Conservation (phyloP, 2,113 vertebrate genomes). For the Meleagris gallopavo region DNA sequence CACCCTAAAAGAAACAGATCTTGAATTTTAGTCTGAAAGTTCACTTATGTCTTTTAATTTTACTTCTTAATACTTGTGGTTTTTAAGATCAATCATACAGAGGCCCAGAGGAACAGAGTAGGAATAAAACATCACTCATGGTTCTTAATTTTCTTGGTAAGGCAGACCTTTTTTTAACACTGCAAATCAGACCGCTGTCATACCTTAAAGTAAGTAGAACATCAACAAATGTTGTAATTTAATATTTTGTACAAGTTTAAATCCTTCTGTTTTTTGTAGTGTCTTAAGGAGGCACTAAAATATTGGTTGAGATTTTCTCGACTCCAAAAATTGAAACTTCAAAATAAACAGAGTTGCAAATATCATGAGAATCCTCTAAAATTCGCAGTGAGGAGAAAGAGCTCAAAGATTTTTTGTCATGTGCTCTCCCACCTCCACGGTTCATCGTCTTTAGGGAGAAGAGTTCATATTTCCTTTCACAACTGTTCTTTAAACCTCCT, state of each 20-base stretch:
- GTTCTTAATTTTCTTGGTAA: slow-evolving; percentile 28
- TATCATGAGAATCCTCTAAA: background rate
- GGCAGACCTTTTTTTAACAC: background rate
- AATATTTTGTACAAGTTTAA: slow-evolving; percentile 8
- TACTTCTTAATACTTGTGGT: background rate
- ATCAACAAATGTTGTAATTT: background rate
- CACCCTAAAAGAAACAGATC: background rate
- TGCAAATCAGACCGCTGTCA: slow-evolving; percentile 12
- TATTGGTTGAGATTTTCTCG: background rate
- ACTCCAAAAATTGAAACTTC: background rate
- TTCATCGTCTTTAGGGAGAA: background rate
- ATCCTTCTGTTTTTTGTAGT: background rate
- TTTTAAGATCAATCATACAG: slow-evolving; percentile 5
- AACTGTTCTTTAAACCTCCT: background rate
- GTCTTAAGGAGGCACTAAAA: background rate
- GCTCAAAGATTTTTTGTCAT: background rate
- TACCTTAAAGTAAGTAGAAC: background rate
- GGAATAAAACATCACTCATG: background rate
- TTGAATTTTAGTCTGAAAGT: slow-evolving; percentile 10
- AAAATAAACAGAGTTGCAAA: background rate
- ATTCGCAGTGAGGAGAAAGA: background rate
- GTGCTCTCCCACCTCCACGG: background rate
- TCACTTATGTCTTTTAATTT: background rate
- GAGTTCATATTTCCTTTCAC: background rate
- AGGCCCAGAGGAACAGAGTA: background rate